phyloP scores from a whole-genome alignment of 2,797 vertebrate species.

The Xyrichtys novacula region DNA sequence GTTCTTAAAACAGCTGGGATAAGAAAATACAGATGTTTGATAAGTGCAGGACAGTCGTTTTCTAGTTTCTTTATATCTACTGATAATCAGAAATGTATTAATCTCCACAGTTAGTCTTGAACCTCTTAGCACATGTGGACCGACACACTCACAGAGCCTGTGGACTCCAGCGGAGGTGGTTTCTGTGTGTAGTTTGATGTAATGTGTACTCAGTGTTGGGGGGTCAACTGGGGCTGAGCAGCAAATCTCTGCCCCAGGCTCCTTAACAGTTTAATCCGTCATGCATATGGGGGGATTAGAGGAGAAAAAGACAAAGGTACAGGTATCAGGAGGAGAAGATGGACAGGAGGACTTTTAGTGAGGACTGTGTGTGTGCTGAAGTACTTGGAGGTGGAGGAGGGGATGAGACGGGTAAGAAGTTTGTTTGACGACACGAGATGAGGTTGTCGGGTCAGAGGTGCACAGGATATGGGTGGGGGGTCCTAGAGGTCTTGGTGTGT shows the following conservation, averaged over 20 bases:
- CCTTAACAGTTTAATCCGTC: constrained; percentile 1
- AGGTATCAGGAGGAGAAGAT: not conserved
- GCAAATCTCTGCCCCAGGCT: not conserved
- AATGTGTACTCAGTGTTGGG: not conserved
- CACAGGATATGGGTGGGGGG: constrained; percentile 61
- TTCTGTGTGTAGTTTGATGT: not conserved
- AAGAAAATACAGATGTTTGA: no score
- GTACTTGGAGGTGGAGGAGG: not conserved
- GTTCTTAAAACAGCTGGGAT: no score
- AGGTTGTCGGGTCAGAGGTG: constrained; percentile 51
- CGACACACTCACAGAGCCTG: not conserved
- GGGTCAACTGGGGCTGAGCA: not conserved
- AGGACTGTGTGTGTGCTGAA: not conserved
- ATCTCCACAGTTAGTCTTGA: no score
- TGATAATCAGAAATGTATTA: no score
- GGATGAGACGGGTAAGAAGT: constrained; percentile 30
- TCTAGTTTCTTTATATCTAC: no score
- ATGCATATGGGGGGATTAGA: constrained; percentile 2
- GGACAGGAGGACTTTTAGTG: not conserved
- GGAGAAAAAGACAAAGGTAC: constrained; percentile 4
- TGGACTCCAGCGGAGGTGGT: not conserved
- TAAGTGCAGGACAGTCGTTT: no score
- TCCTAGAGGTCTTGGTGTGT: constrained; percentile 14
- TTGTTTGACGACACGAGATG: constrained; percentile 50
- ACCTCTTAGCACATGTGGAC: not conserved